Evolutionary conservation across 2,888 invertebrate genomes (phyloP), one percentile per base, ranked within the genome.

Genomic region (Rutpela maculata): DNA sequence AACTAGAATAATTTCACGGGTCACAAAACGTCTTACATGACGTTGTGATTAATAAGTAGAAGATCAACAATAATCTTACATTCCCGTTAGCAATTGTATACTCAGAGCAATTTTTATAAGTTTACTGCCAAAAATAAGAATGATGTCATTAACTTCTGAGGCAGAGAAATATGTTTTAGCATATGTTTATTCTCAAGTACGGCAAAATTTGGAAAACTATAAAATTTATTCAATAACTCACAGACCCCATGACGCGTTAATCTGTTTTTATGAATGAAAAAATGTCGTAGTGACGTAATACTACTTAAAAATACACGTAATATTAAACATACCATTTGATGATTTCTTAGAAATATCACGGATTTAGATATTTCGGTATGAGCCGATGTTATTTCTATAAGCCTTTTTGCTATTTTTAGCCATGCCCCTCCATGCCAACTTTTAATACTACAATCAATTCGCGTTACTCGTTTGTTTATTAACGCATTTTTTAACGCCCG

Each of bases 381-480:
- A 43, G 63, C 56, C 19, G 63, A 38, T 72, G 72, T 71, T 56
- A 76, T 72, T 67, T 76, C 72, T 59, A 74, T 68, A 56, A 62
- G 57, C 43, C 57, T 69, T 71, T 43, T 60, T 43, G 67, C 55
- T 74, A 74, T 73, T 73, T 77, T 77, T 68, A 74, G 62, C 12
- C 63, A 4, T 60, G 18, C 68, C 67, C 55, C 67, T 19, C 67
- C 55, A 67, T 66, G 50, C 67, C 62, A 59, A 56, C 18, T 60
- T 56, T 63, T 60, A 62, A 73, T 71, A 71, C 72, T 71, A 72
- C 72, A 76, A 72, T 76, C 76, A 76, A 72, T 76, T 76, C 67
- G 71, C 72, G 56, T 73, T 76, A 72, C 76, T 67, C 76, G 71
- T 60, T 73, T 76, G 76, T 76, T 71, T 76, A 76, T 76, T 67